These are phyloP conservation scores for Temnothorax curvispinosus DNA, from an alignment of 1,140 invertebrate species.

Conservation along the genomic window DNA sequence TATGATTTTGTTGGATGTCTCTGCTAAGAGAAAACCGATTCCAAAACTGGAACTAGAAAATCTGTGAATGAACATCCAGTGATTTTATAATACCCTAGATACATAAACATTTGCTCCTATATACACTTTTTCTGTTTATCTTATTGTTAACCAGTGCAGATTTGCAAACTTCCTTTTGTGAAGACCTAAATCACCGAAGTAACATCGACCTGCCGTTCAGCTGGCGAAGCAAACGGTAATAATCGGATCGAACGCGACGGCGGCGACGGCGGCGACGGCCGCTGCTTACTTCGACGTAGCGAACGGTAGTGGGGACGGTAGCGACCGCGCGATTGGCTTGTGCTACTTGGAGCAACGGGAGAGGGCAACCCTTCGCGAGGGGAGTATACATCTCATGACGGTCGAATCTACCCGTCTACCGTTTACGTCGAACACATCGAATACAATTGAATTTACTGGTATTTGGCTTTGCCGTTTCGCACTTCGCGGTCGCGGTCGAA, in stretches of 20 bases:
- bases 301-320: background rate
- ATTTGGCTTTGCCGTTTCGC: background rate
- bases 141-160: too few relatives aligned
- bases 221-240: background rate
- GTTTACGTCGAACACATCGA: conserved; percentile 24
- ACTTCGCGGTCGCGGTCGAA: background rate
- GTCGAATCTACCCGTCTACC: conserved; percentile 40
- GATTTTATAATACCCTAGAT: too few relatives aligned
- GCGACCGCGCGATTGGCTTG: conserved; percentile 14
- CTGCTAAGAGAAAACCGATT: too few relatives aligned
- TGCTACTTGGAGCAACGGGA: background rate
- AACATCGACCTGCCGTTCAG: background rate
- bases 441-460: background rate
- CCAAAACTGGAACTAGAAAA: too few relatives aligned
- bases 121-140: too few relatives aligned
- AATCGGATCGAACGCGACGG: background rate
- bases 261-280: background rate
- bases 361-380: conserved; percentile 47
- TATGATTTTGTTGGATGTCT: too few relatives aligned
- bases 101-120: too few relatives aligned
- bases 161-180: too few relatives aligned
- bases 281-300: background rate
- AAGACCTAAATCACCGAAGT: too few relatives aligned
- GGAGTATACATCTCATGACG: conserved; percentile 42
- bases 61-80: too few relatives aligned